phyloP scores from a whole-genome alignment of 53 echinoderm and acorn worm species.

The Antedon mediterranea region DNA sequence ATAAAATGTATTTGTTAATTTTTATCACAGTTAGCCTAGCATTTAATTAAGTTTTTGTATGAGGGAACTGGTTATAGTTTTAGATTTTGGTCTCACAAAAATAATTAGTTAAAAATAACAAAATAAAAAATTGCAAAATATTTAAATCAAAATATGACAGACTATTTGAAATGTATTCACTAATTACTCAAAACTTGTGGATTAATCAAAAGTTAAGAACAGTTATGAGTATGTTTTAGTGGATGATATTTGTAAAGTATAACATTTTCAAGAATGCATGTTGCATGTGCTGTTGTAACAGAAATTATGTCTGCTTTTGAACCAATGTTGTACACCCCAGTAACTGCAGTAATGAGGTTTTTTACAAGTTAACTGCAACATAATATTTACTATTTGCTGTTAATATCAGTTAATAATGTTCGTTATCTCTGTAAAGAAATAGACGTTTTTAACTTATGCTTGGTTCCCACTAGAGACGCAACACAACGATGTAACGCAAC shows the following conservation, averaged over 20 bases:
- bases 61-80: neutral
- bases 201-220: neutral
- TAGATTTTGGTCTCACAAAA: neutral
- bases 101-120: neutral
- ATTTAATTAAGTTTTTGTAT: neutral
- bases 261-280: neutral
- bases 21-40: neutral
- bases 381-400: no score
- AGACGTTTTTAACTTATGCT: no score
- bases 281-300: neutral
- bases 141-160: neutral
- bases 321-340: neutral
- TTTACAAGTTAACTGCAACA: no score
- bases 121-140: neutral
- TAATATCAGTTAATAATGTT: no score
- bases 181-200: neutral
- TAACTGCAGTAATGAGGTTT: no score
- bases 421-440: no score
- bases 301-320: neutral
- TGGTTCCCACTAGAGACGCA: no score
- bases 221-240: neutral
- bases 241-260: neutral
- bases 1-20: neutral
- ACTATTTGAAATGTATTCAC: neutral
- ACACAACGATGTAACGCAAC: no score